Conservation (phyloP, 2,888 invertebrate species). For the Tachina lurida region DNA sequence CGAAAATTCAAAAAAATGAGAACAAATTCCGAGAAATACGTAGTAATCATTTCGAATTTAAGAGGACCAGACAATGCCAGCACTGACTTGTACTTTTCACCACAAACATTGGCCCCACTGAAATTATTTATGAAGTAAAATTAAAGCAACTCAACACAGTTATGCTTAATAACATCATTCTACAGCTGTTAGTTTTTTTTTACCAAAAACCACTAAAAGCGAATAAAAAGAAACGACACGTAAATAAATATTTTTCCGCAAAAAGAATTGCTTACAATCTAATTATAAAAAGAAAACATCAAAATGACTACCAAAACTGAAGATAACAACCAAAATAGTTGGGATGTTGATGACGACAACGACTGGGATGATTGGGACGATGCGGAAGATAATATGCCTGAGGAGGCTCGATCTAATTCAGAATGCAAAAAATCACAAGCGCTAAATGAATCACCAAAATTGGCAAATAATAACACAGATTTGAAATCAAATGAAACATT, state of each 20-base stretch:
- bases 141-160: conserved; percentile 37
- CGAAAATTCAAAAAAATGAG: neutral
- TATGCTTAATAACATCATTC: neutral
- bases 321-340: conserved; percentile 70
- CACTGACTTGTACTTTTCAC: too few species aligned
- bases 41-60: too few species aligned
- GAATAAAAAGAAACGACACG: conserved; percentile 48
- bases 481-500: neutral
- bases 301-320: conserved; percentile 62
- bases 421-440: conserved; percentile 26
- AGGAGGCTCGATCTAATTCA: conserved; percentile 12
- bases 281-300: neutral
- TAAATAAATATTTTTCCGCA: conserved; percentile 58
- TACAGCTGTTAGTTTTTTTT: conserved; percentile 24
- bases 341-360: conserved; percentile 77
- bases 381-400: conserved; percentile 74
- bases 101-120: too few species aligned
- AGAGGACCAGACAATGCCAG: too few species aligned
- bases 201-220: neutral
- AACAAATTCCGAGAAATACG: neutral
- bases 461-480: conserved; percentile 15
- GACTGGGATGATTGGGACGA: conserved; percentile 81
- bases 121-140: neutral
- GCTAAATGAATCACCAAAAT: neutral
- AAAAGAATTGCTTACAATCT: neutral